Percentiles rank a stretch among this genome's conserved stretches.
phyloP scores from a whole-genome alignment of 2,113 vertebrate genomes.

The Macquaria ambigua region DNA sequence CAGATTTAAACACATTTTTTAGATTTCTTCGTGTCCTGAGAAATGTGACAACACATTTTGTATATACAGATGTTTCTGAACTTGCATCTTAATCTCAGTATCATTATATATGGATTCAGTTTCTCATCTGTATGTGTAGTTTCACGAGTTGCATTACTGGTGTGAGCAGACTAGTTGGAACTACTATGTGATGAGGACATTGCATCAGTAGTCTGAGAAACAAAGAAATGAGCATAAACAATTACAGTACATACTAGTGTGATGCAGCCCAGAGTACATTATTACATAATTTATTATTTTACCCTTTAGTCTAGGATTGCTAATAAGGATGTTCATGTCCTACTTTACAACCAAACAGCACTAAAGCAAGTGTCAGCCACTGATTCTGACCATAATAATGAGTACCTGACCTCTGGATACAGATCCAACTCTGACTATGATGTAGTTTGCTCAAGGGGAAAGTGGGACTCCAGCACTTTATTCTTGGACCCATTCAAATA shows the following conservation, averaged over 20 bases:
- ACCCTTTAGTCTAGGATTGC: background rate
- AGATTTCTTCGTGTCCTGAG: background rate
- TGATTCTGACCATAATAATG: background rate
- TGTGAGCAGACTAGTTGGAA: background rate
- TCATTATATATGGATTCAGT: too few species aligned
- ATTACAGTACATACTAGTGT: background rate
- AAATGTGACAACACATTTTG: background rate
- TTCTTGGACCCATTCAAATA: background rate
- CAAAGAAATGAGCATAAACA: background rate
- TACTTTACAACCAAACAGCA: conserved; percentile 8
- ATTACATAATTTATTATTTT: background rate
- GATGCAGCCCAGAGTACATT: background rate
- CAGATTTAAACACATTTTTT: background rate
- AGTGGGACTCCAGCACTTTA: background rate
- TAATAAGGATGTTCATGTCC: background rate
- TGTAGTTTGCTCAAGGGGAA: background rate
- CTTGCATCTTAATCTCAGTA: too few species aligned
- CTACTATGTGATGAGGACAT: background rate
- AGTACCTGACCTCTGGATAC: background rate
- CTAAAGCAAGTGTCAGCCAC: background rate
- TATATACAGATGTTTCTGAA: too few species aligned
- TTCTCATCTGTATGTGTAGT: background rate
- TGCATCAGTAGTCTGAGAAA: background rate
- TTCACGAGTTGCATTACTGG: background rate
- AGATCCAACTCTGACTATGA: background rate